Base-by-base conservation (phyloP, 2,888 invertebrate species). In the Chouioia cunea region DNA sequence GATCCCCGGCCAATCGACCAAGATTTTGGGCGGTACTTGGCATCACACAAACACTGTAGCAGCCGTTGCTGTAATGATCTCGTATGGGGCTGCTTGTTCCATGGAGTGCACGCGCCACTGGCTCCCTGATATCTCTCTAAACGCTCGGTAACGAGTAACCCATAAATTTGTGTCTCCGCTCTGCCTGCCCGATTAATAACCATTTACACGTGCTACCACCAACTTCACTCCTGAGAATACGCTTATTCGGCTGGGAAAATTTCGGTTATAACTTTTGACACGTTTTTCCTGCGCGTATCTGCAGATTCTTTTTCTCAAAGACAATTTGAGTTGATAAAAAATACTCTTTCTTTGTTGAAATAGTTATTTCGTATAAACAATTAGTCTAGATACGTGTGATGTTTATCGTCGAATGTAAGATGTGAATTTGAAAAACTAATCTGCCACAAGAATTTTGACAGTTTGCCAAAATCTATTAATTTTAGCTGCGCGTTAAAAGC, bases 11-110 rank as follows among this genome's bases (percentile, higher is more conserved):
- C 84, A 84, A 84, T 83, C 78, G 74, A 58, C 67, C 50, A 48
- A 47, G 59, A 73, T 66, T 67, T 73, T 81, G 83, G 84, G 84
- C 83, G 84, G 79, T 77, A 77, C 84, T 84, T 84, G 83, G 83
- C 84, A 81, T 23, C 79, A 79, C 79, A 50, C 43, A 18, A 4
- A 3, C 22, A 12, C 78, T 75, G 75, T 74, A 72, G 78, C 76
- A 73, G 72, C 76, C 72, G 76, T 60, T 73, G 79, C 73, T 77
- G 77, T 79, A 80, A 80, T 80, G 78, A 82, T 82, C 79, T 80
- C 79, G 79, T 79, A 77, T 62, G 65, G 60, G 72, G 46, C 65
- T 72, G 76, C 73, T 74, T 70, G 78, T 71, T 65, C n/a, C 22
- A 78, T 77, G 76, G 75, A 75, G 75, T 75, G 74, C 76, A 74